Evolutionary conservation across 2,797 vertebrate species (phyloP).

Genomic region (Netta rufina): DNA sequence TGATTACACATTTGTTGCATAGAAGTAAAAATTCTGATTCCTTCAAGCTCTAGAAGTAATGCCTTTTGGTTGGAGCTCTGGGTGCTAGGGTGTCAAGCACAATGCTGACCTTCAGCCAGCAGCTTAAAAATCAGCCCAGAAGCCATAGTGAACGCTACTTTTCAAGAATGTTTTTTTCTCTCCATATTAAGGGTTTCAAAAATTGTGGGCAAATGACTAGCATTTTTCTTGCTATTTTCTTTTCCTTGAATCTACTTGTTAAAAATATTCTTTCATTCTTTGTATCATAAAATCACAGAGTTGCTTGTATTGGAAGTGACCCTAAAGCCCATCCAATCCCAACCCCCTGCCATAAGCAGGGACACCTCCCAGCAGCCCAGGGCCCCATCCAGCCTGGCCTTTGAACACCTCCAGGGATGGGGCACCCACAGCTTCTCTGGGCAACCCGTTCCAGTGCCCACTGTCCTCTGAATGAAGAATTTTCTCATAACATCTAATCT

Average conservation of each 20-base stretch:
- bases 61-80: not conserved
- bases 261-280: not conserved
- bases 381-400: too few relatives aligned
- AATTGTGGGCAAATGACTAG: not conserved
- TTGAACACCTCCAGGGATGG: too few relatives aligned
- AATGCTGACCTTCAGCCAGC: not conserved
- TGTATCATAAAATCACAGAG: not conserved
- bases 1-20: not conserved
- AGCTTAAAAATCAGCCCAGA: not conserved
- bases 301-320: too few relatives aligned
- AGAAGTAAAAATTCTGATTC: not conserved
- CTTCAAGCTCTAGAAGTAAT: not conserved
- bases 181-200: not conserved
- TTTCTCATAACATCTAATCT: too few relatives aligned
- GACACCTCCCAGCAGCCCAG: too few relatives aligned
- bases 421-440: too few relatives aligned
- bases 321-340: too few relatives aligned
- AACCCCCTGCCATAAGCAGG: too few relatives aligned
- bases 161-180: not conserved
- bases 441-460: too few relatives aligned
- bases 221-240: not conserved
- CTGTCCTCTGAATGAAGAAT: too few relatives aligned
- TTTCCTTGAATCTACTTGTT: not conserved
- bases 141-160: not conserved
- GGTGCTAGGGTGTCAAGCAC: rapidly evolving